Evolutionary conservation across 1,140 invertebrate genomes (phyloP), one percentile per base, ranked within the genome.

Genomic region (Parapsyche elsis): DNA sequence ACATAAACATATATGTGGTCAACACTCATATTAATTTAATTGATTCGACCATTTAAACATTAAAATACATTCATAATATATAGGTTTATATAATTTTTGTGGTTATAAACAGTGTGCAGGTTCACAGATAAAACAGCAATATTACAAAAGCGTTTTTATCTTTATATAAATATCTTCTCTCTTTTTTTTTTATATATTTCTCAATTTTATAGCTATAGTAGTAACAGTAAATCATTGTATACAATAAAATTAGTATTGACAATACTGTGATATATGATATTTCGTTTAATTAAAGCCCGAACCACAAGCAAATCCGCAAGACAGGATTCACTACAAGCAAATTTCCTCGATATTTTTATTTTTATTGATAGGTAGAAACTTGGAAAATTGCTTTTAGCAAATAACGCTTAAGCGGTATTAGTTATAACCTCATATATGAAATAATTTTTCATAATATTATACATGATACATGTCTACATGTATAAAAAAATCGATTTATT

Each of bases 221-320:
- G 71, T 73, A 73, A 30, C 26, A 38, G 38, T 73, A 49, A 16
- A 74, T 74, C 71, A 44, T 44, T 30, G 44, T 46, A 76, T 59
- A 76, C 74, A 76, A 59, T 61, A 23, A 76, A 38, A 53, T 76
- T 49, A 30, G 21, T 76, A 77, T 77, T 26, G 57, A 64, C 59
- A 77, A 77, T 76, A 44, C 16, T 77, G 46, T 67, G 26, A 77
- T 64, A 59, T 75, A 64, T 24, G 75, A 77, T 77, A 64, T 77
- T 67, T 77, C 23, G 21, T 73, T 79, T 79, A 59, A 73, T 79
- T 79, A 79, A 79, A 79, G 78, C 78, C 78, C 38, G 78, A 79
- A 79, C 78, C 78, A 71, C 70, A 79, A 79, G 78, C 78, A 79
- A 45, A 26, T 61, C 78, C 71, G 78, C 49, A 61, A 71, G 67